These are phyloP conservation scores for Ochotona curzoniae DNA, from an alignment of 2,113 vertebrate genomes.

Conservation along the genomic window DNA sequence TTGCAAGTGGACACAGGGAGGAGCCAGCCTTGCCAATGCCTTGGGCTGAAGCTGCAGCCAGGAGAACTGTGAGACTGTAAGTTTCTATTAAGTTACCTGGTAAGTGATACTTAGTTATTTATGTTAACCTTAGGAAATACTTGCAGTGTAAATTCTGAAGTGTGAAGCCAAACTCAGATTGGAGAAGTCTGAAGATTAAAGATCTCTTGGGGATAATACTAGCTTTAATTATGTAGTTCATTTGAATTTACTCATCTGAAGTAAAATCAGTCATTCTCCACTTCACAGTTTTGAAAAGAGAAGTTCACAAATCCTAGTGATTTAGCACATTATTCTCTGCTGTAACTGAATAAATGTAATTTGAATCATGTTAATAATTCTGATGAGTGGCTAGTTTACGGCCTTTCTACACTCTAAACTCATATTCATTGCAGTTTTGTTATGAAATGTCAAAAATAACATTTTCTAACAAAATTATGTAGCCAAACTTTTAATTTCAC, in stretches of 20 bases:
- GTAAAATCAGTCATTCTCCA: not conserved
- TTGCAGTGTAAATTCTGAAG: not conserved
- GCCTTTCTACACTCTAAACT: too few relatives aligned
- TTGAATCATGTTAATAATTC: not conserved
- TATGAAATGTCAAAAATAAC: not conserved
- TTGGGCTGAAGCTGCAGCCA: not conserved
- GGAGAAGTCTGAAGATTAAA: not conserved
- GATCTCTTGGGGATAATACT: not conserved
- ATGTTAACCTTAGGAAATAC: not conserved
- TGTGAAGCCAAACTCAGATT: not conserved
- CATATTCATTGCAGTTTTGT: not conserved
- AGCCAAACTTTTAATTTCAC: not conserved
- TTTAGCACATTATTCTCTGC: constrained; percentile 28
- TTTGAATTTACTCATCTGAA: not conserved
- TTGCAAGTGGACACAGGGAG: not conserved
- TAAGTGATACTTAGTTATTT: not conserved
- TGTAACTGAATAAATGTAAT: not conserved
- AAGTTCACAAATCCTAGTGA: not conserved
- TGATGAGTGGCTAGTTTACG: not conserved
- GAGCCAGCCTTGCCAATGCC: not conserved
- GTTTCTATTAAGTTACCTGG: not conserved
- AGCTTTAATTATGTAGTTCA: not conserved
- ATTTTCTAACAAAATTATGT: constrained; percentile 8
- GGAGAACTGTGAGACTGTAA: not conserved
- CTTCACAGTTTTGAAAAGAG: not conserved